Percentiles rank a stretch among this genome's conserved stretches.
These are phyloP conservation scores for Crocodylus rhombifer DNA, from an alignment of 2,797 vertebrate genomes.

Conservation along the genomic window DNA sequence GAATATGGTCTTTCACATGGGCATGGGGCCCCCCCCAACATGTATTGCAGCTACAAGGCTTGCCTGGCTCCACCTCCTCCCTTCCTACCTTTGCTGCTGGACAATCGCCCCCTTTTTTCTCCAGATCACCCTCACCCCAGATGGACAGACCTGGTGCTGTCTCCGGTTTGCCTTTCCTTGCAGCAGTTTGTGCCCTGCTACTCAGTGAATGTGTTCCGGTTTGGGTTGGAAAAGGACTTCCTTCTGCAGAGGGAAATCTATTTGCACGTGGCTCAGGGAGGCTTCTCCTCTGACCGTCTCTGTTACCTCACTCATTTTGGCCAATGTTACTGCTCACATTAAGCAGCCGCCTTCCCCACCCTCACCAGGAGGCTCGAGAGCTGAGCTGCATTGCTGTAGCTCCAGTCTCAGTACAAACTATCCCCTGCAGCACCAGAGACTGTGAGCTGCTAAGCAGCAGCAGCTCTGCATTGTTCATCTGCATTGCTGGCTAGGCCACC, in stretches of 20 bases:
- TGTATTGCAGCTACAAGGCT: background rate
- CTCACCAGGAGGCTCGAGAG: background rate
- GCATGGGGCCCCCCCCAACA: background rate
- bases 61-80: constrained; percentile 19
- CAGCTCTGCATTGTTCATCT: background rate
- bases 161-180: constrained; percentile 54
- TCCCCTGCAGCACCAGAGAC: background rate
- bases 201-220: constrained; percentile 50
- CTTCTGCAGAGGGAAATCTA: constrained; percentile 68
- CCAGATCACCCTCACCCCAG: background rate
- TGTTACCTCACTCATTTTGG: constrained; percentile 82
- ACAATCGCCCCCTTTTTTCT: constrained; percentile 57
- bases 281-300: constrained; percentile 72
- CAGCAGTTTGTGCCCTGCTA: constrained; percentile 59
- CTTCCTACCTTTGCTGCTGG: constrained; percentile 34
- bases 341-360: constrained; percentile 55
- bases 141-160: constrained; percentile 64
- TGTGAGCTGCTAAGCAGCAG: constrained; percentile 17
- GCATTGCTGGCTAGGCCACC: background rate
- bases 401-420: rapidly evolving
- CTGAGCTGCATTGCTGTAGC: background rate
- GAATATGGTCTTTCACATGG: background rate
- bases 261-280: constrained; percentile 78
- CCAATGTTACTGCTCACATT: constrained; percentile 72
- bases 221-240: constrained; percentile 61